phyloP scores from a whole-genome alignment of 1,140 invertebrate species.

The Caenorhabditis inopinata region DNA sequence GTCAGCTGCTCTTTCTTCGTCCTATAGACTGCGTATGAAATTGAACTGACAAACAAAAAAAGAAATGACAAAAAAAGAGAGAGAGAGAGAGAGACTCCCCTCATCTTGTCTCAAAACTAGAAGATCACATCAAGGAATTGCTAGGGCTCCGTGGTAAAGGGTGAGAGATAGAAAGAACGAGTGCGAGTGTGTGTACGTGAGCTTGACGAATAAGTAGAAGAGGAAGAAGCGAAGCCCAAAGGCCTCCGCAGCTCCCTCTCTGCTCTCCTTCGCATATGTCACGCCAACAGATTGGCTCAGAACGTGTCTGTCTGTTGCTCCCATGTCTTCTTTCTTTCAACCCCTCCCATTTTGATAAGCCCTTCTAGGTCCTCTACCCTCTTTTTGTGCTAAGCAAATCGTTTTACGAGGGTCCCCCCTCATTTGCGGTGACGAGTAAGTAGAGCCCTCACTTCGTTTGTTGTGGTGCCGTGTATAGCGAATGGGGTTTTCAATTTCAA shows the following conservation, averaged over 20 bases:
- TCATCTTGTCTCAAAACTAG: background rate
- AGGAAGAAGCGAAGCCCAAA: background rate
- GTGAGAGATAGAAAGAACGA: background rate
- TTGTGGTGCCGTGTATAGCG: background rate
- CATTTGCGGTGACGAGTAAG: background rate
- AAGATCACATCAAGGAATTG: background rate
- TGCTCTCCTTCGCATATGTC: background rate
- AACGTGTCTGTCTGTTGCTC: background rate
- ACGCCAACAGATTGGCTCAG: conserved; percentile 23
- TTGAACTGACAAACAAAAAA: background rate
- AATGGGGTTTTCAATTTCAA: conserved; percentile 7
- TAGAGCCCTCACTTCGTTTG: background rate
- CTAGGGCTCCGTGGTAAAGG: background rate
- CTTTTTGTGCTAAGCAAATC: background rate
- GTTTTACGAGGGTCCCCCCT: conserved; percentile 21
- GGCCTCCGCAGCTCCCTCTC: conserved; percentile 18
- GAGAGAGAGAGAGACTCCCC: background rate
- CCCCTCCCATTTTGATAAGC: conserved; percentile 10
- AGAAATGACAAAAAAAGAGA: background rate
- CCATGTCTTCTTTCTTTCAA: background rate
- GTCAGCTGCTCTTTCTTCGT: background rate
- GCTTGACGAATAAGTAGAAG: background rate
- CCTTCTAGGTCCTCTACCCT: background rate
- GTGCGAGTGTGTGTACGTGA: conserved; percentile 8
- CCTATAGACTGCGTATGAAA: background rate